Conservation (phyloP, 2,113 vertebrate genomes). For the Etheostoma cragini region DNA sequence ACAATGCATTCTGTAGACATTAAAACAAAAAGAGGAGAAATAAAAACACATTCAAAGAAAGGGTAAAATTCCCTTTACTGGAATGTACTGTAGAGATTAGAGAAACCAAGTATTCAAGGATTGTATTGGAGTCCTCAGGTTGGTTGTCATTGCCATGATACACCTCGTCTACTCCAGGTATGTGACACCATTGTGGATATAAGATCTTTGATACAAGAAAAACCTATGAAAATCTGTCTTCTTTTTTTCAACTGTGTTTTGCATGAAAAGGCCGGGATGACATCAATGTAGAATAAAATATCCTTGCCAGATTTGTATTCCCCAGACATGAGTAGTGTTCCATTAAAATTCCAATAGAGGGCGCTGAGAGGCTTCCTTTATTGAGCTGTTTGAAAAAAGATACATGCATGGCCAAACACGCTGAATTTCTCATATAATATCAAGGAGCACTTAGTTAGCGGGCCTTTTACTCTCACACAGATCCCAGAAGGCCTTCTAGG, state of each 20-base stretch:
- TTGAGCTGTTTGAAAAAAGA: conserved; percentile 14
- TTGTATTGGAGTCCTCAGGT: conserved; percentile 56
- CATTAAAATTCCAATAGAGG: conserved; percentile 55
- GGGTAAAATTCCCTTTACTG: conserved; percentile 85
- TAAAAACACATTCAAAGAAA: conserved; percentile 84
- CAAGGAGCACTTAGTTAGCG: conserved; percentile 43
- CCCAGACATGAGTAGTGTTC: conserved; percentile 55
- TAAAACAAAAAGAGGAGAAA: conserved; percentile 69
- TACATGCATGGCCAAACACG: conserved; percentile 13
- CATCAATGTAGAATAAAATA: conserved; percentile 71
- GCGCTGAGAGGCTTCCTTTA: conserved; percentile 52
- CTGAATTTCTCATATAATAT: conserved; percentile 41
- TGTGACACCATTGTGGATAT: conserved; percentile 35
- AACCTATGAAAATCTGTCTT: conserved; percentile 75
- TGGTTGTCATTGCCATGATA: conserved; percentile 66
- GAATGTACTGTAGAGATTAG: conserved; percentile 88
- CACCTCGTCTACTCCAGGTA: conserved; percentile 48
- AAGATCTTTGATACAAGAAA: conserved; percentile 75
- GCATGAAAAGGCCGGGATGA: conserved; percentile 54
- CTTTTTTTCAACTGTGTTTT: conserved; percentile 32
- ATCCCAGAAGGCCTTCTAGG: conserved; percentile 44
- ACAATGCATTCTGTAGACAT: conserved; percentile 82
- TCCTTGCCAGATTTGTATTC: conserved; percentile 63
- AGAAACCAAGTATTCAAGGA: conserved; percentile 79
- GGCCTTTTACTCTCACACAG: conserved; percentile 43